phyloP scores from a whole-genome alignment of 2,113 vertebrate genomes.

The Trogon surrucura region DNA sequence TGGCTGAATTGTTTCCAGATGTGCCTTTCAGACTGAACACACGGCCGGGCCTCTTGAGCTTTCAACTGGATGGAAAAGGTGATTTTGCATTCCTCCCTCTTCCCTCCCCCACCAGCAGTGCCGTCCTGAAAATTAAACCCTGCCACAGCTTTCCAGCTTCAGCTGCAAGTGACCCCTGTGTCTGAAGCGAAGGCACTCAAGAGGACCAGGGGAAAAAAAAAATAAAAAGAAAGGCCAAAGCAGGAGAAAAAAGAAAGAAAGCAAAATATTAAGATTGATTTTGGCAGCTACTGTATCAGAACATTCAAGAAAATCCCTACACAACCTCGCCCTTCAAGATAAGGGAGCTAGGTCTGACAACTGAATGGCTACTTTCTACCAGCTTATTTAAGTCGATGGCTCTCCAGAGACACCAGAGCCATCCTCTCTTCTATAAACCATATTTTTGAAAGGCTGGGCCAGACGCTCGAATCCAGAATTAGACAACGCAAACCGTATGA shows the following conservation, averaged over 20 bases:
- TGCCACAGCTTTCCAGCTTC: conserved; percentile 39
- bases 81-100: conserved; percentile 47
- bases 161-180: conserved; percentile 1
- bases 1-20: conserved; percentile 73
- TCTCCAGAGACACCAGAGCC: neutral
- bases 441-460: neutral
- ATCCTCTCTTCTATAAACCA: neutral
- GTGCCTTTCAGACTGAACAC: conserved; percentile 40
- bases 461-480: neutral
- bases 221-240: neutral
- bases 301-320: conserved; percentile 4
- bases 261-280: neutral
- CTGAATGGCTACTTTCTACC: neutral
- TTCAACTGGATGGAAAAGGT: conserved; percentile 36
- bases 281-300: conserved; percentile 10
- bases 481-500: fast-evolving
- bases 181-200: neutral
- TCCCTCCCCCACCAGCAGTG: neutral
- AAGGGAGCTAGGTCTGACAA: neutral
- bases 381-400: neutral
- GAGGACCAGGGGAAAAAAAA: neutral
- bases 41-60: conserved; percentile 8
- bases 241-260: neutral
- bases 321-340: neutral
- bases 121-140: conserved; percentile 22